These are phyloP conservation scores for Hydrochoerus hydrochaeris DNA, from an alignment of 2,113 vertebrate genomes.

Conservation along the genomic window DNA sequence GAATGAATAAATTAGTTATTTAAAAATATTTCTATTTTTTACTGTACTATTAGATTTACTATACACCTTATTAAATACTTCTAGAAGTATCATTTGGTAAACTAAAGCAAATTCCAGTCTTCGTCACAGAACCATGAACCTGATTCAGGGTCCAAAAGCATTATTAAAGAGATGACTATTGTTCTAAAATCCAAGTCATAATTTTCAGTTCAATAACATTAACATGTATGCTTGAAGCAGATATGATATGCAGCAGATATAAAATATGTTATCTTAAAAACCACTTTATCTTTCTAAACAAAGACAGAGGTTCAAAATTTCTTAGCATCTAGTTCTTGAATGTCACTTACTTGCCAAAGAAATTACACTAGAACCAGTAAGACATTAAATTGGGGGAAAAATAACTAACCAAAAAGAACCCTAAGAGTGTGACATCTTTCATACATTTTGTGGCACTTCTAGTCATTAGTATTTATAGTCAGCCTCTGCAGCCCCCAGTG, in stretches of 20 bases:
- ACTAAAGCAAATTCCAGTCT: not conserved
- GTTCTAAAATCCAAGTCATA: not conserved
- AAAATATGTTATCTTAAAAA: not conserved
- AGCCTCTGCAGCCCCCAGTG: not conserved
- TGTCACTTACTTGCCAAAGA: not conserved
- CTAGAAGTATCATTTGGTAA: not conserved
- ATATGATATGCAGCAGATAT: not conserved
- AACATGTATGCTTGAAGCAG: not conserved
- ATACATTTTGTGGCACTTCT: not conserved
- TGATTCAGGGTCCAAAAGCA: not conserved
- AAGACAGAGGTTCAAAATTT: not conserved
- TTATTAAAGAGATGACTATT: not conserved
- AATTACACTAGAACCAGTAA: not conserved
- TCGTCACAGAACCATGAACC: not conserved
- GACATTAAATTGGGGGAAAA: not conserved
- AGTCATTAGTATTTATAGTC: not conserved
- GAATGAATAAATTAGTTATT: not conserved
- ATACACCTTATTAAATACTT: not conserved
- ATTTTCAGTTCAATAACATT: not conserved
- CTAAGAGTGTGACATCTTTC: not conserved
- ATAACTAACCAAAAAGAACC: not conserved
- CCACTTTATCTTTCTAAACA: slow-evolving; percentile 29
- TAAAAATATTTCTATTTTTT: not conserved
- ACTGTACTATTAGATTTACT: not conserved
- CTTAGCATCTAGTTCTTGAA: not conserved